phyloP scores from a whole-genome alignment of 2,797 vertebrate genomes.

The Meriones psammophilus region DNA sequence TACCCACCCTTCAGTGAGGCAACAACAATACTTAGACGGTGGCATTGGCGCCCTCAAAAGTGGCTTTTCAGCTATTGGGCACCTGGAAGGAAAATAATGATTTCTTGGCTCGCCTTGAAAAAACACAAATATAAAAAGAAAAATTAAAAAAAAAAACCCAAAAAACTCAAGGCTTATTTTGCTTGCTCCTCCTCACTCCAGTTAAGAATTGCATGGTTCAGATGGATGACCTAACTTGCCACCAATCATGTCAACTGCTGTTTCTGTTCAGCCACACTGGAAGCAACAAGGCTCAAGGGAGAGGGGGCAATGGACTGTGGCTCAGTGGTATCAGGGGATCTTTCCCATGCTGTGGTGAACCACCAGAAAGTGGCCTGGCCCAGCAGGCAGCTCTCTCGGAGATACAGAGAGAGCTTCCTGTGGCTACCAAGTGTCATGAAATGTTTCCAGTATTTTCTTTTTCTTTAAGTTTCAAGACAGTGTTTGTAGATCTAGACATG shows the following conservation, averaged over 20 bases:
- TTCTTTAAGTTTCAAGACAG: slow-evolving; percentile 33
- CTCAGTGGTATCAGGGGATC: slow-evolving; percentile 9
- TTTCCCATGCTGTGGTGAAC: background rate
- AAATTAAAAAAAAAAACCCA: background rate
- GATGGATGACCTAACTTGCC: slow-evolving; percentile 58
- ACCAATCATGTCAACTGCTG: background rate
- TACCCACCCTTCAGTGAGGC: slow-evolving; percentile 74
- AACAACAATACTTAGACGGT: slow-evolving; percentile 45
- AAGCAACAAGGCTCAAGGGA: slow-evolving; percentile 17
- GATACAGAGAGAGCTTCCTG: background rate
- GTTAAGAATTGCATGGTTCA: slow-evolving; percentile 53
- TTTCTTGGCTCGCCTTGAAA: slow-evolving; percentile 31
- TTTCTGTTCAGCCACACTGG: slow-evolving; percentile 20
- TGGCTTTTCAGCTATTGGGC: slow-evolving; percentile 67
- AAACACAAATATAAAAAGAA: slow-evolving; percentile 61
- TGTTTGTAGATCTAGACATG: background rate
- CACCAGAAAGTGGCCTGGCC: background rate
- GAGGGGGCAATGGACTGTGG: background rate
- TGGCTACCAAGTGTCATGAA: background rate
- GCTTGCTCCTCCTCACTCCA: slow-evolving; percentile 24
- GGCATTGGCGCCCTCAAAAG: slow-evolving; percentile 70
- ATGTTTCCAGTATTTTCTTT: background rate
- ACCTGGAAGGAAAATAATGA: slow-evolving; percentile 58
- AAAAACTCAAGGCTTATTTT: slow-evolving; percentile 57
- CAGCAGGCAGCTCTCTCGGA: background rate